Evolutionary conservation across 2,113 vertebrate genomes (phyloP), one percentile per base, ranked within the genome.

Genomic region (Sialia sialis): DNA sequence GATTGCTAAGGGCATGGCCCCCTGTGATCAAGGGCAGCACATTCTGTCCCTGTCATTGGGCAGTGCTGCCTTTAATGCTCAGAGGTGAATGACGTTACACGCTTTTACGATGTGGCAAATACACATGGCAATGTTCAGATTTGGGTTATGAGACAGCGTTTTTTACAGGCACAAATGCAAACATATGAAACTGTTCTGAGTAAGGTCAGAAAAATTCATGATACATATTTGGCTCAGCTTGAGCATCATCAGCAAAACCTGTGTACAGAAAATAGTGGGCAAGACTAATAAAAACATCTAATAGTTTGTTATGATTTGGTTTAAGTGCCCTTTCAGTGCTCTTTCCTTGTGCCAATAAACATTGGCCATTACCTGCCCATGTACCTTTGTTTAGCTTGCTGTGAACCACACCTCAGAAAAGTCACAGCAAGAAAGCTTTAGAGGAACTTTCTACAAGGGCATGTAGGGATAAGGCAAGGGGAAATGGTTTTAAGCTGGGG

Each of bases 271-370:
- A 95, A 88, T 17, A 77, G 32, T 48, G 51, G 19, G n/a, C 30
- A 44, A 77, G 51, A 59, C 52, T 56, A 94, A 78, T 92, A 91
- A 90, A 91, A 89, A 44, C 13, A 17, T 30, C 16, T 32, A 90
- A 89, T 39, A 30, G 49, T 82, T 91, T 73, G 55, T 81, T 83
- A 74, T 62, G n/a, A 68, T 77, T 93, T 82, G n/a, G 13, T 93
- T 87, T 92, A 72, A 84, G 49, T 84, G 54, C 15, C 15, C 13
- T 67, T 81, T 49, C 59, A 73, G 48, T 90, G 43, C 38, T 76
- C 60, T 80, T 84, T 84, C 52, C 75, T 80, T 39, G 22, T 29
- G 38, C 23, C 48, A 64, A 43, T 72, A 84, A 72, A 68, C 78
- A 64, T 14, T 2, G 3, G 29, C 29, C 58, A 11, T 80, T 89